These are phyloP conservation scores for Phenacoccus solenopsis DNA, from an alignment of 1,140 invertebrate genomes.

Conservation along the genomic window DNA sequence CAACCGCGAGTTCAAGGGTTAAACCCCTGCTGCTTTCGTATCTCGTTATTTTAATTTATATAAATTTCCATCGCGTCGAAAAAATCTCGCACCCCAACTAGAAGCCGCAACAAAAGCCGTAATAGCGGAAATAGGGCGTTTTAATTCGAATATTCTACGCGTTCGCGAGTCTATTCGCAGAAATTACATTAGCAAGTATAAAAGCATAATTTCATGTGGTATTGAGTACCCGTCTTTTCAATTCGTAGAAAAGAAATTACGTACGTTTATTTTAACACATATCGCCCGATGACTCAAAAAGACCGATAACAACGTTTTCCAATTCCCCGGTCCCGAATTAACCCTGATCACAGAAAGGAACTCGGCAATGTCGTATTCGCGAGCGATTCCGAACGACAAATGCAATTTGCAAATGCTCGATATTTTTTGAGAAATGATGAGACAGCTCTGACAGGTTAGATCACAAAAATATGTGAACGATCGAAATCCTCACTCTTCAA, in stretches of 20 bases:
- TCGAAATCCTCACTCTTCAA: too few relatives aligned
- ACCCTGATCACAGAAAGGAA: too few relatives aligned
- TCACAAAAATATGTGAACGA: too few relatives aligned
- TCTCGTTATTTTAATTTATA: constrained; percentile 3
- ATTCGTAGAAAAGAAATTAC: background rate
- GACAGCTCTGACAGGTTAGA: too few relatives aligned
- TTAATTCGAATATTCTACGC: background rate
- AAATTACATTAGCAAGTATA: constrained; percentile 3
- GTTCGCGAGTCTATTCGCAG: background rate
- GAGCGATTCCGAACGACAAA: too few relatives aligned
- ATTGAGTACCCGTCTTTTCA: background rate
- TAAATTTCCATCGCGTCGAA: background rate
- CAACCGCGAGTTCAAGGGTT: background rate
- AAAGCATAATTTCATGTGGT: background rate
- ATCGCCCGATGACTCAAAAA: background rate
- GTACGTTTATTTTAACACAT: background rate
- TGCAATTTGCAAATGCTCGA: too few relatives aligned
- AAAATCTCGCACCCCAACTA: background rate
- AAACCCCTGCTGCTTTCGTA: background rate
- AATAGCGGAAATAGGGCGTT: background rate
- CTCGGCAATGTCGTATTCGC: too few relatives aligned
- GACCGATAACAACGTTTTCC: too few relatives aligned
- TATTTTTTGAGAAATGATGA: too few relatives aligned
- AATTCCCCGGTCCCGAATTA: too few relatives aligned
- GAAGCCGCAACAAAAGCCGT: background rate